Conservation (phyloP, 2,888 invertebrate genomes). For the Cantharis nigra region DNA sequence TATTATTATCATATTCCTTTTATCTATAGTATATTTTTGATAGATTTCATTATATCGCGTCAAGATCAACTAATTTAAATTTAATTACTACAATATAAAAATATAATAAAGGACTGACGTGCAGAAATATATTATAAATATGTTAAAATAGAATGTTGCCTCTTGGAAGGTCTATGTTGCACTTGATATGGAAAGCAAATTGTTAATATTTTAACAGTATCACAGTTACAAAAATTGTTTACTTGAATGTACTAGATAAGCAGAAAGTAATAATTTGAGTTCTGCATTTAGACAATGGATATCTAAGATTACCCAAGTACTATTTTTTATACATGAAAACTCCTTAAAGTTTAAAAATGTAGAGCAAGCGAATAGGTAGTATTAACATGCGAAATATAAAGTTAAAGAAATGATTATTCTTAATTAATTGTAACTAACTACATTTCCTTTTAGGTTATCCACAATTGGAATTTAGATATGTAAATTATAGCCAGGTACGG, state of each 20-base stretch:
- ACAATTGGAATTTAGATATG: neutral
- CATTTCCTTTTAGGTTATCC: neutral
- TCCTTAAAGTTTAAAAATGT: neutral
- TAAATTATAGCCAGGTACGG: neutral
- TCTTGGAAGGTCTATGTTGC: no score
- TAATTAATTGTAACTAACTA: neutral
- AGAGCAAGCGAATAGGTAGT: neutral
- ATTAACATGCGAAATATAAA: neutral
- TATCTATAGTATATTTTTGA: neutral
- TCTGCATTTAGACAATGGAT: neutral
- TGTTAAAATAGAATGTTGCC: no score
- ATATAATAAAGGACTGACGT: neutral
- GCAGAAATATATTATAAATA: no score
- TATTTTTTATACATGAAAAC: neutral
- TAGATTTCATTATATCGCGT: no score
- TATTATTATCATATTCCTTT: neutral
- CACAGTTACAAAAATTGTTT: neutral
- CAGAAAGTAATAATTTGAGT: no score
- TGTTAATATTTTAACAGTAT: neutral
- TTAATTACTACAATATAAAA: neutral
- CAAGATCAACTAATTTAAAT: neutral
- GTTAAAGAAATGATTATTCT: neutral
- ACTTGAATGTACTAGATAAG: no score
- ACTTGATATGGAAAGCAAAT: neutral
- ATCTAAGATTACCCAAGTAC: neutral